Evolutionary conservation across 2,888 invertebrate species (phyloP).

Genomic region (Meloe dianella): DNA sequence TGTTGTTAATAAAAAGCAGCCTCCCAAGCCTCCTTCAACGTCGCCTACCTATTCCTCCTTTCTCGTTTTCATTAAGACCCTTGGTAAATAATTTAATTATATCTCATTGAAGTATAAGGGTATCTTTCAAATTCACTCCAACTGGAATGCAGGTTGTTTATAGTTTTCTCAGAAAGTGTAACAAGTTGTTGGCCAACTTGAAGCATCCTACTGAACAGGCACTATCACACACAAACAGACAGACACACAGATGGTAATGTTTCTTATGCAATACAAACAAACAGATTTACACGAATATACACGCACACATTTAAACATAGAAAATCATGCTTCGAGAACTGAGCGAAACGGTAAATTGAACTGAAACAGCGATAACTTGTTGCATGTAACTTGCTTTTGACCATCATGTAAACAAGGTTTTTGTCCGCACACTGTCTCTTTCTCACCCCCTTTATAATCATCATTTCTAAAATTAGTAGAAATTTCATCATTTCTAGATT

Average conservation of each 20-base stretch:
- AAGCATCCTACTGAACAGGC: conserved; percentile 19
- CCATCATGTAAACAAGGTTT: conserved; percentile 38
- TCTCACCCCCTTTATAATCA: conserved; percentile 21
- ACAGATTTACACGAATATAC: conserved; percentile 10
- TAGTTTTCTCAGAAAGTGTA: conserved; percentile 42
- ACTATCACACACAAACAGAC: background rate
- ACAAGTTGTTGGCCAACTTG: conserved; percentile 45
- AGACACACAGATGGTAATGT: conserved; percentile 29
- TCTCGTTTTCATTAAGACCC: background rate
- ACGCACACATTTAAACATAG: conserved; percentile 28
- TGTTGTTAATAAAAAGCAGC: conserved; percentile 25
- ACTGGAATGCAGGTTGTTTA: conserved; percentile 34
- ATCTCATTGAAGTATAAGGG: background rate
- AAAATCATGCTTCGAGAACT: conserved; percentile 39
- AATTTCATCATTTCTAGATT: conserved; percentile 15
- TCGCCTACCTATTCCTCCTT: background rate
- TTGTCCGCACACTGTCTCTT: conserved; percentile 18
- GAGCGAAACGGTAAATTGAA: conserved; percentile 33
- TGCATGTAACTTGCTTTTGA: conserved; percentile 35
- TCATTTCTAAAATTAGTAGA: conserved; percentile 25
- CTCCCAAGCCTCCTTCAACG: background rate
- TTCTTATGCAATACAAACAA: conserved; percentile 44
- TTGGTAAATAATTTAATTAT: background rate
- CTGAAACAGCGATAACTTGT: conserved; percentile 42
- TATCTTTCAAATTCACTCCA: background rate